phyloP scores from a whole-genome alignment of 2,888 invertebrate genomes.

The Pardosa pseudoannulata region DNA sequence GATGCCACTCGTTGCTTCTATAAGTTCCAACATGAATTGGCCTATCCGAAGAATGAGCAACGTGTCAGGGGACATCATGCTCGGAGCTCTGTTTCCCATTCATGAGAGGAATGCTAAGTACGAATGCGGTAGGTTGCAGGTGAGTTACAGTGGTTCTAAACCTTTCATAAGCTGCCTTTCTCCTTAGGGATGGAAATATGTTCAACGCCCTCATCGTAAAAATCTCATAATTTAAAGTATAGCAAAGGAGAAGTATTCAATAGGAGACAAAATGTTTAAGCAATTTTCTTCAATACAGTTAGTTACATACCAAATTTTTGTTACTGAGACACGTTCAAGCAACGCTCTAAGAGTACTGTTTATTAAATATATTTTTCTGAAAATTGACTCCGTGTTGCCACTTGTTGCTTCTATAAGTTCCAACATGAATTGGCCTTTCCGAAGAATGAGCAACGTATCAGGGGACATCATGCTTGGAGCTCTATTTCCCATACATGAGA shows the following conservation, averaged over 20 bases:
- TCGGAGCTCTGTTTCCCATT: slow-evolving; percentile 85
- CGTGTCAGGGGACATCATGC: slow-evolving; percentile 81
- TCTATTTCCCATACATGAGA: slow-evolving; percentile 84
- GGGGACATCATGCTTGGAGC: slow-evolving; percentile 85
- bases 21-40: slow-evolving; percentile 65
- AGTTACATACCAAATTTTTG: too few species aligned
- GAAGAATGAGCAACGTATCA: slow-evolving; percentile 73
- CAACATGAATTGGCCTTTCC: slow-evolving; percentile 71
- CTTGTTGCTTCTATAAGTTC: slow-evolving; percentile 47
- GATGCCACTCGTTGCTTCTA: slow-evolving; percentile 47
- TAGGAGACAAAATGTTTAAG: too few species aligned
- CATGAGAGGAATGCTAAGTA: slow-evolving; percentile 80
- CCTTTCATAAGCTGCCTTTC: too few species aligned
- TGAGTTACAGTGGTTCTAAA: slow-evolving; percentile 59
- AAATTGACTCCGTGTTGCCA: slow-evolving; percentile 51
- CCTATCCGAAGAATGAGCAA: slow-evolving; percentile 74
- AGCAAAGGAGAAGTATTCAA: too few species aligned
- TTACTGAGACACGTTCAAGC: too few species aligned
- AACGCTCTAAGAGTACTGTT: too few species aligned
- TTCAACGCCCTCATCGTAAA: too few species aligned
- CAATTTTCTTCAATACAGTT: too few species aligned
- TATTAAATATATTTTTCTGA: too few species aligned
- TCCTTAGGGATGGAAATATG: too few species aligned
- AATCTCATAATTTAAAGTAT: too few species aligned
- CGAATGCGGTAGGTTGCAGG: slow-evolving; percentile 77